Conservation (phyloP, 2,888 invertebrate genomes). For the Ditylenchus weischeri region DNA sequence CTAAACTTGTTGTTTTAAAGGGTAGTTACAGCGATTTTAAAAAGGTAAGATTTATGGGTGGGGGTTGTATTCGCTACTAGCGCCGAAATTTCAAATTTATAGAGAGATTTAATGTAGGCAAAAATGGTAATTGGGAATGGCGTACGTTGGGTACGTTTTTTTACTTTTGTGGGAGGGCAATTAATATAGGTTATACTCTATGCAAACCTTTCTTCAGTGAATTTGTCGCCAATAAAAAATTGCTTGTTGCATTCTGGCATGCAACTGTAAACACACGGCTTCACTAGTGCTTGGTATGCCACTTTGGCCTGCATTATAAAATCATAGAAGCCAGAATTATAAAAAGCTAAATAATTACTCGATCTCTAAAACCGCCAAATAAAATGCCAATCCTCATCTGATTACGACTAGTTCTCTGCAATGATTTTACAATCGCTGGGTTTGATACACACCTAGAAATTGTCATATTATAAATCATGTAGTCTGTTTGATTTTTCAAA, state of each 20-base stretch:
- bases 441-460: conserved; percentile 33
- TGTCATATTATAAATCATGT: too few relatives aligned
- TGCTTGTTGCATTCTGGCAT: conserved; percentile 27
- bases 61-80: too few relatives aligned
- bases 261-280: conserved; percentile 29
- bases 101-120: too few relatives aligned
- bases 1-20: too few relatives aligned
- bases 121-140: too few relatives aligned
- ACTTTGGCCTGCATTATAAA: conserved; percentile 28
- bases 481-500: conserved; percentile 5
- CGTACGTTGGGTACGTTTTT: too few relatives aligned
- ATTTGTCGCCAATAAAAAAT: conserved; percentile 14
- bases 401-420: conserved; percentile 19
- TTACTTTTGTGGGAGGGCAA: too few relatives aligned
- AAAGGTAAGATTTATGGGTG: too few relatives aligned
- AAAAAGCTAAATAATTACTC: conserved; percentile 19
- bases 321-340: neutral
- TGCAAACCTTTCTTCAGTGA: too few relatives aligned
- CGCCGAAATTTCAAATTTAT: too few relatives aligned
- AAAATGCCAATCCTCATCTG: conserved; percentile 29
- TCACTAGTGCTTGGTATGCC: conserved; percentile 36
- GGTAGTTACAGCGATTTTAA: too few relatives aligned
- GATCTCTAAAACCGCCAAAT: conserved; percentile 34
- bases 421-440: conserved; percentile 22
- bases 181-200: too few relatives aligned